Base-by-base conservation (phyloP, 2,113 vertebrate species). In the Equus quagga region DNA sequence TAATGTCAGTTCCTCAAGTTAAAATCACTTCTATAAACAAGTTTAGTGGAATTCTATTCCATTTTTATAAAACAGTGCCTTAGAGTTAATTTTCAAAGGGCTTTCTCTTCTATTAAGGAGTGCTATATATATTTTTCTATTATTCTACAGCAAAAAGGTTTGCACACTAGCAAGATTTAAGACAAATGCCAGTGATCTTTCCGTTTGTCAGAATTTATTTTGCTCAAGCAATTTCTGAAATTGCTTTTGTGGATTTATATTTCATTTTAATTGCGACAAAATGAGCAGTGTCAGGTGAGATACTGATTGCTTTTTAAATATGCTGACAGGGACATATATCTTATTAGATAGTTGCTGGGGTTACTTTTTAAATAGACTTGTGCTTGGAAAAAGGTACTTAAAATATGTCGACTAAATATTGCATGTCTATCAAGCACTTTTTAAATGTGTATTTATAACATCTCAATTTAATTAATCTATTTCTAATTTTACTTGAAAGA, bases 211-310 rank as follows among this genome's bases (percentile, higher is more conserved):
- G 87, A 98, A 98, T 94, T 70, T 97, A 97, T 97, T 97, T 98
- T 98, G 12, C 60, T 97, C n/a, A 94, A 79, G 31, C 46, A 97
- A 94, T 97, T 96, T 93, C 91, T 69, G 73, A 96, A 98, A 98
- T 93, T 96, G 23, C 58, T 94, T 87, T 92, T 97, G 75, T 92
- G 88, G 3, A 92, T 94, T 93, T 56, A 23, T 51, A 96, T 93
- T 98, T 96, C 91, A 88, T 95, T 97, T 97, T 96, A 97, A 96
- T 95, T 97, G 81, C 79, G 58, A 96, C 73, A 91, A 97, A 98
- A 97, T 97, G 80, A 98, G 79, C 18, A 73, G 6, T 96, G 93
- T 92, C 81, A 97, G 78, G 69, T 2, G 60, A 96, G 19, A 91
- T n/a, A 89, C 41, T 73, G 54, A 98, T 89, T 86, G 8, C 10